phyloP scores from a whole-genome alignment of 2,113 vertebrate genomes.

The Suricata suricatta region DNA sequence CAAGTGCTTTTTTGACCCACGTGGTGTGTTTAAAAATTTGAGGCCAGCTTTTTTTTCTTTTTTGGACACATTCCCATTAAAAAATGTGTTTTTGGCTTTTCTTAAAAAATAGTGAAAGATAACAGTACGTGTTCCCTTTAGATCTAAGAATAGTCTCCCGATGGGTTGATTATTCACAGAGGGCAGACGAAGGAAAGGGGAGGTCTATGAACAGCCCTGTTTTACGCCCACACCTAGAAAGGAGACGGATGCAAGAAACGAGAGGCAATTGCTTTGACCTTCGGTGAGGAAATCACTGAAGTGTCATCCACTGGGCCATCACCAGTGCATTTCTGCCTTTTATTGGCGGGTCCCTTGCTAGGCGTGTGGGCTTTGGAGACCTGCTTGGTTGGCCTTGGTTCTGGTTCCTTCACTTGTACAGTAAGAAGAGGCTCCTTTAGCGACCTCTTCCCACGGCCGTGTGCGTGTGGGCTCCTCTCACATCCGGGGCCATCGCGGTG shows the following conservation, averaged over 20 bases:
- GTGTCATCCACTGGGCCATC: rapidly evolving
- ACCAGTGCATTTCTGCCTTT: neutral
- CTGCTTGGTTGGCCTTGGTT: neutral
- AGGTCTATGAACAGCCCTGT: neutral
- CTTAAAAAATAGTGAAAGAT: neutral
- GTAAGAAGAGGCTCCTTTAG: neutral
- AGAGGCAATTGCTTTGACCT: neutral
- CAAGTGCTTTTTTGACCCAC: neutral
- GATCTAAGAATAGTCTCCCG: neutral
- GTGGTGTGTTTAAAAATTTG: neutral
- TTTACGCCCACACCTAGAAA: neutral
- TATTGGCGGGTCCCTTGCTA: neutral
- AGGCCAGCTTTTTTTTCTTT: neutral
- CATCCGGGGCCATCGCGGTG: rapidly evolving
- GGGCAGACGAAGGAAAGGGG: neutral
- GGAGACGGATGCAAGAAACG: neutral
- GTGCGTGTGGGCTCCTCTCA: rapidly evolving
- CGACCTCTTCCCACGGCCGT: neutral
- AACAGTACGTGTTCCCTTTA: neutral
- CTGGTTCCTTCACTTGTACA: neutral
- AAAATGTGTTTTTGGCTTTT: neutral
- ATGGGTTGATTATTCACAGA: neutral
- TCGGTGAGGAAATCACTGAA: neutral
- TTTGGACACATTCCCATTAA: neutral
- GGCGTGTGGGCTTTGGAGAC: neutral